Percentiles rank a stretch among this genome's conserved stretches.
Evolutionary conservation across 1,140 invertebrate species (phyloP).

Genomic region (Contarinia nasturtii): DNA sequence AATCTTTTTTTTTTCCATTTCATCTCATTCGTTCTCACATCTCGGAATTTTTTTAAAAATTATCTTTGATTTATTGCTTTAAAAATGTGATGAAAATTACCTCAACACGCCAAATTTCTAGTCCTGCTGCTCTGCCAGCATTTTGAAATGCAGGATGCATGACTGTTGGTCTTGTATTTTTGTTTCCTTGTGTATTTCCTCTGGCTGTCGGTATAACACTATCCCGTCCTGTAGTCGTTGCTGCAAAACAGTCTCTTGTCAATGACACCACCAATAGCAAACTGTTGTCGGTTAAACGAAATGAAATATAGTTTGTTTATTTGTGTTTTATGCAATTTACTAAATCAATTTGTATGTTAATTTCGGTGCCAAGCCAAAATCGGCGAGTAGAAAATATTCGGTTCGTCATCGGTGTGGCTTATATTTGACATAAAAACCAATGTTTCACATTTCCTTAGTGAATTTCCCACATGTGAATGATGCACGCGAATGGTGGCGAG

Average conservation of each 20-base stretch:
- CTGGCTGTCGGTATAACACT: slow-evolving; percentile 10
- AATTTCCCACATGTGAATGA: too few relatives aligned
- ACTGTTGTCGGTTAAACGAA: background rate
- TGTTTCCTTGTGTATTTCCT: slow-evolving; percentile 8
- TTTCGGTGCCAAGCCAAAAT: too few relatives aligned
- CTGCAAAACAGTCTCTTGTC: slow-evolving; percentile 7
- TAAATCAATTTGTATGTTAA: background rate
- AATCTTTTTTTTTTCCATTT: too few relatives aligned
- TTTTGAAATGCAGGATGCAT: slow-evolving; percentile 39
- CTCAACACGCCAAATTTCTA: slow-evolving; percentile 50
- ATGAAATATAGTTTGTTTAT: background rate
- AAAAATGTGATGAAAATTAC: too few relatives aligned
- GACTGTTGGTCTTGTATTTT: slow-evolving; percentile 15
- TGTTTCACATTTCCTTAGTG: too few relatives aligned
- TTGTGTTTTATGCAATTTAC: background rate
- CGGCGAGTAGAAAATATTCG: too few relatives aligned
- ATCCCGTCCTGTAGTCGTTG: slow-evolving; percentile 15
- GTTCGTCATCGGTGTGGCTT: too few relatives aligned
- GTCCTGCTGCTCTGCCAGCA: slow-evolving; percentile 35
- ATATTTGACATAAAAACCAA: too few relatives aligned
- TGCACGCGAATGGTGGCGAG: too few relatives aligned
- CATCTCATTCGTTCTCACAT: too few relatives aligned
- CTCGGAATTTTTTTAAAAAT: too few relatives aligned
- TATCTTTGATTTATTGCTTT: too few relatives aligned
- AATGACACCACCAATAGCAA: background rate